phyloP scores from a whole-genome alignment of 2,888 invertebrate genomes.

The Andrena bicolor region DNA sequence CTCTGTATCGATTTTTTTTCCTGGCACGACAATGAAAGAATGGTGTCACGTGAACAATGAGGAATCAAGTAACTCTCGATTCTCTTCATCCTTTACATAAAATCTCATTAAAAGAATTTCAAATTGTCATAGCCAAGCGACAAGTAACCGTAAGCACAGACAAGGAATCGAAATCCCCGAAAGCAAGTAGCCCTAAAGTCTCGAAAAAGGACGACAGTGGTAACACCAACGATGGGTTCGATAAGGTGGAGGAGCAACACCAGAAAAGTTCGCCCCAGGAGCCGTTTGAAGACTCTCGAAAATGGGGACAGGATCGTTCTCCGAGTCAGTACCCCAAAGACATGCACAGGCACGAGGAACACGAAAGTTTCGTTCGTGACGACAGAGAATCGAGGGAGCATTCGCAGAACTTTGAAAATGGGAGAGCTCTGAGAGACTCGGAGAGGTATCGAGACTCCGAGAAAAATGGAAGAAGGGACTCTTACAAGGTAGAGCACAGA shows the following conservation, averaged over 20 bases:
- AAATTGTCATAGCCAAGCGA: constrained; percentile 56
- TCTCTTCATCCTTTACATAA: too few species aligned
- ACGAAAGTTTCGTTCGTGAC: constrained; percentile 63
- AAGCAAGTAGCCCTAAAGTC: constrained; percentile 4
- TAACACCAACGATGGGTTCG: constrained; percentile 71
- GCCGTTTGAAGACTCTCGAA: constrained; percentile 4
- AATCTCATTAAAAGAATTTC: too few species aligned
- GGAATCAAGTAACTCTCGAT: too few species aligned
- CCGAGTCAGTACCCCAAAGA: constrained; percentile 32
- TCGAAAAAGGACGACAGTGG: constrained; percentile 44
- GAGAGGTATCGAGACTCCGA: constrained; percentile 68
- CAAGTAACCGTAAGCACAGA: constrained; percentile 65
- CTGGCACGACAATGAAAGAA: too few species aligned
- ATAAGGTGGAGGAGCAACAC: constrained; percentile 63
- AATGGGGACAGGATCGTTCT: constrained; percentile 41
- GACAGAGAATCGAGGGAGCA: constrained; percentile 78
- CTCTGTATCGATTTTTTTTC: too few species aligned
- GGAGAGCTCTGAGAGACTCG: constrained; percentile 70
- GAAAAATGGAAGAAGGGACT: constrained; percentile 30
- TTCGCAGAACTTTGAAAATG: constrained; percentile 78
- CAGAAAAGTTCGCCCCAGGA: constrained; percentile 30
- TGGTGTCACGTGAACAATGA: too few species aligned
- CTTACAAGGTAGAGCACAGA: constrained; percentile 61
- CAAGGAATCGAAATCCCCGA: constrained; percentile 72
- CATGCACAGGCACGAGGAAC: constrained; percentile 46